A percentile compares a stretch with the other conserved stretches of the same genome.
These are phyloP conservation scores for Nymphalis polychloros DNA, from an alignment of 2,888 invertebrate species.

Conservation along the genomic window DNA sequence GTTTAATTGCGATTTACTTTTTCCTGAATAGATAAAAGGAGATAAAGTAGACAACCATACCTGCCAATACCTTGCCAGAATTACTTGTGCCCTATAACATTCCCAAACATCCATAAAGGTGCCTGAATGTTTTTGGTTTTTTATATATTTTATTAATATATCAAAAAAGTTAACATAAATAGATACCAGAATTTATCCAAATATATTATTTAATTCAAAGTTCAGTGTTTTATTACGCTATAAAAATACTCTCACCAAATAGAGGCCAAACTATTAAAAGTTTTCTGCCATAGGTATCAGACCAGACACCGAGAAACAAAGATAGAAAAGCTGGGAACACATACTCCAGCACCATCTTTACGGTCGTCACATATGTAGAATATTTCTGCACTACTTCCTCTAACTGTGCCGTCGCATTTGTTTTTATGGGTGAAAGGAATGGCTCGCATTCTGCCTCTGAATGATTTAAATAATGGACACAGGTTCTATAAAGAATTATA, in stretches of 20 bases:
- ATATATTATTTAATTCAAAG: not conserved
- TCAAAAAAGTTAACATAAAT: too few relatives aligned
- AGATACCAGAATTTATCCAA: too few relatives aligned
- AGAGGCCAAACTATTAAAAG: slow-evolving; percentile 85
- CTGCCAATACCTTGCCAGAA: too few relatives aligned
- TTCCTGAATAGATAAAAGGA: too few relatives aligned
- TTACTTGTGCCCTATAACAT: too few relatives aligned
- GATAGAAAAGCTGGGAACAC: slow-evolving; percentile 85
- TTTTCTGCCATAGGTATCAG: slow-evolving; percentile 88
- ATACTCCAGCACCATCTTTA: slow-evolving; percentile 83
- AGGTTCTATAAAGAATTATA: slow-evolving; percentile 86
- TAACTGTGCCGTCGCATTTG: slow-evolving; percentile 72
- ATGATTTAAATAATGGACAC: slow-evolving; percentile 81
- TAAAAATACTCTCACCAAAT: slow-evolving; percentile 71
- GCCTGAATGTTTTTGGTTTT: too few relatives aligned
- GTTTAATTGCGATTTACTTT: too few relatives aligned
- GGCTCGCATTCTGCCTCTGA: slow-evolving; percentile 82
- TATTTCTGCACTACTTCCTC: slow-evolving; percentile 83
- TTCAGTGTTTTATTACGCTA: not conserved
- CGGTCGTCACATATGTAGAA: slow-evolving; percentile 83
- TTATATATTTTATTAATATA: too few relatives aligned
- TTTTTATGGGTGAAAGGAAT: slow-evolving; percentile 73
- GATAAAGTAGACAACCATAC: too few relatives aligned
- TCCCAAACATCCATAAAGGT: too few relatives aligned
- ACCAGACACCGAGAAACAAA: slow-evolving; percentile 90